Evolutionary conservation across 2,797 vertebrate genomes (phyloP).

Genomic region (Serranus cabrilla): DNA sequence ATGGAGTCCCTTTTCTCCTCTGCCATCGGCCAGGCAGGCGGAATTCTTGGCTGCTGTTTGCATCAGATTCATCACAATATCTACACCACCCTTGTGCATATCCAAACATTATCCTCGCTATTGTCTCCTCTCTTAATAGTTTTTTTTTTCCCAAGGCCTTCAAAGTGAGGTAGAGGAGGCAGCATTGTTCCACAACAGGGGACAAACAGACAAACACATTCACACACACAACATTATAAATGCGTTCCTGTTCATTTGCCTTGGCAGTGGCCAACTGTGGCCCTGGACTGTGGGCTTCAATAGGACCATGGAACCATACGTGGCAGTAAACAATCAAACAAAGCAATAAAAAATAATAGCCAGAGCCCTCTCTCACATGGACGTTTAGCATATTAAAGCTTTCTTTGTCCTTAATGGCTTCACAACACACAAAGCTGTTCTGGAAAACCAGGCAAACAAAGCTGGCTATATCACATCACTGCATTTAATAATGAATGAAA

Average conservation of each 20-base stretch:
- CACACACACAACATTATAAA: background rate
- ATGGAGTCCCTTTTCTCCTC: conserved; percentile 89
- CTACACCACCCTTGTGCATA: conserved; percentile 50
- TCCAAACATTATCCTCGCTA: conserved; percentile 77
- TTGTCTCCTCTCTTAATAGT: conserved; percentile 64
- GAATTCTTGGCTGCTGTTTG: conserved; percentile 84
- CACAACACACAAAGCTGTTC: too few species aligned
- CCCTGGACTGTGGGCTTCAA: too few species aligned
- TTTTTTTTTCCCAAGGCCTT: conserved; percentile 15
- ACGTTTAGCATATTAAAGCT: too few species aligned
- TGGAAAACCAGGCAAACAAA: too few species aligned
- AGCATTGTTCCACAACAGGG: conserved; percentile 8
- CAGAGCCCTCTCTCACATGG: too few species aligned
- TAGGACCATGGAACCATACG: too few species aligned
- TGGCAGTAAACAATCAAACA: too few species aligned
- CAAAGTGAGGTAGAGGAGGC: background rate
- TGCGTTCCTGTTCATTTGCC: background rate
- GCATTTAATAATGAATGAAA: too few species aligned
- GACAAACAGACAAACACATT: conserved; percentile 12
- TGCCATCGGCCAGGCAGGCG: conserved; percentile 87
- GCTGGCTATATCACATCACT: too few species aligned
- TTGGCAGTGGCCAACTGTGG: too few species aligned
- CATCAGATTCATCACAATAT: conserved; percentile 58
- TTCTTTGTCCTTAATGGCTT: too few species aligned
- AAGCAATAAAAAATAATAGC: too few species aligned